Percentiles rank a stretch among this genome's conserved stretches.
These are phyloP conservation scores for Dicrostonyx torquatus DNA, from an alignment of 2,797 vertebrate genomes.

Conservation along the genomic window DNA sequence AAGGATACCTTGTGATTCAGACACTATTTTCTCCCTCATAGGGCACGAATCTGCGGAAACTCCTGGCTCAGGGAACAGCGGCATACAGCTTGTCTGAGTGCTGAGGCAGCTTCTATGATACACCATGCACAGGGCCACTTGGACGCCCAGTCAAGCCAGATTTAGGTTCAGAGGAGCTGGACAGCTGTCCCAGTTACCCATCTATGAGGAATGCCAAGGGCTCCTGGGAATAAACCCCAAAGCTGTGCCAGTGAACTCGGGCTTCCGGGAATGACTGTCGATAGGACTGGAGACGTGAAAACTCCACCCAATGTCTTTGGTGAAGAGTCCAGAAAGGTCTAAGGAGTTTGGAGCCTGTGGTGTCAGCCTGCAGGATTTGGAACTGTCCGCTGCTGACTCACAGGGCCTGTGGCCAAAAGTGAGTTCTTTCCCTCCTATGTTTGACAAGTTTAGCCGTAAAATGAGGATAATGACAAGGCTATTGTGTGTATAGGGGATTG, in stretches of 20 bases:
- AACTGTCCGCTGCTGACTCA: not conserved
- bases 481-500: not conserved
- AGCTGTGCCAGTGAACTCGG: not conserved
- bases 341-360: not conserved
- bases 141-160: slow-evolving; percentile 3
- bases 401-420: not conserved
- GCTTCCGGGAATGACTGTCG: not conserved
- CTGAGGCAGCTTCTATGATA: not conserved
- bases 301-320: not conserved
- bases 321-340: not conserved
- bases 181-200: slow-evolving; percentile 24
- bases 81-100: not conserved
- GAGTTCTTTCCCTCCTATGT: not conserved
- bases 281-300: not conserved
- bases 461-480: not conserved
- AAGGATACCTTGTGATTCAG: not conserved
- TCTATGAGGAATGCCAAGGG: not conserved
- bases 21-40: not conserved
- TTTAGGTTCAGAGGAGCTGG: slow-evolving; percentile 53
- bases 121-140: not conserved
- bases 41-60: not conserved
- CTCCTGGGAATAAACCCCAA: not conserved
- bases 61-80: accelerated
- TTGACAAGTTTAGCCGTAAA: not conserved
- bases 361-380: not conserved